Percentiles rank a stretch among this genome's conserved stretches.
These are phyloP conservation scores for Callorhinus ursinus DNA, from an alignment of 2,113 vertebrate genomes.

Conservation along the genomic window DNA sequence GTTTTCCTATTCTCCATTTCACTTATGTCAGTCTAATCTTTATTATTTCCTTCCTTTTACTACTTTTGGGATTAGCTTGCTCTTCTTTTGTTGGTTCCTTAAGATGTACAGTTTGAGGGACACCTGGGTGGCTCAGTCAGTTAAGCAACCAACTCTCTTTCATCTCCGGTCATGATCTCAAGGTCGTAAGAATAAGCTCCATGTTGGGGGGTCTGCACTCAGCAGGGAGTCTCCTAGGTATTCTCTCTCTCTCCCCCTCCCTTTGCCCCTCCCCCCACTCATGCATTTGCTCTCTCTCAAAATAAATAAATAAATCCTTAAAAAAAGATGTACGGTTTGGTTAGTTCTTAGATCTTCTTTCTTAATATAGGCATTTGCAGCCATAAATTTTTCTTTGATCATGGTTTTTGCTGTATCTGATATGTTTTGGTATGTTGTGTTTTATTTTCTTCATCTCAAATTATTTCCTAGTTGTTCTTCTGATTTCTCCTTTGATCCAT, in stretches of 20 bases:
- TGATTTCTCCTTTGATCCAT: neutral
- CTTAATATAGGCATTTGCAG: neutral
- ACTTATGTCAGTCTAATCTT: neutral
- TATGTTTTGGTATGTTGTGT: neutral
- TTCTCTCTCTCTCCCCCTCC: too few species aligned
- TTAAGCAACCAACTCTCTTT: too few species aligned
- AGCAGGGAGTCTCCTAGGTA: too few species aligned
- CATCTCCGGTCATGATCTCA: too few species aligned
- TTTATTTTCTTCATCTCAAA: neutral
- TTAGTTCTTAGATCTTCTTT: neutral
- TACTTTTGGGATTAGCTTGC: neutral
- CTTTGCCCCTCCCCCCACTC: too few species aligned
- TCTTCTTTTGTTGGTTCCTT: neutral
- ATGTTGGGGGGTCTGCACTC: too few species aligned
- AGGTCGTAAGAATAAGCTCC: too few species aligned
- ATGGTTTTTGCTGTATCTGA: neutral
- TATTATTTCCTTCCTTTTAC: neutral
- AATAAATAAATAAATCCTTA: too few species aligned
- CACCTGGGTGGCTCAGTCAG: neutral
- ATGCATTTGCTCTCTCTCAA: too few species aligned
- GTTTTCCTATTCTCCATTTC: neutral
- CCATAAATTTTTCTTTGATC: neutral
- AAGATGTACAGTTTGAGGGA: neutral
- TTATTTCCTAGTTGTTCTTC: neutral
- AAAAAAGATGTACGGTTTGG: neutral